Base-by-base conservation (phyloP, 2,888 invertebrate species). In the Eulithis testata region DNA sequence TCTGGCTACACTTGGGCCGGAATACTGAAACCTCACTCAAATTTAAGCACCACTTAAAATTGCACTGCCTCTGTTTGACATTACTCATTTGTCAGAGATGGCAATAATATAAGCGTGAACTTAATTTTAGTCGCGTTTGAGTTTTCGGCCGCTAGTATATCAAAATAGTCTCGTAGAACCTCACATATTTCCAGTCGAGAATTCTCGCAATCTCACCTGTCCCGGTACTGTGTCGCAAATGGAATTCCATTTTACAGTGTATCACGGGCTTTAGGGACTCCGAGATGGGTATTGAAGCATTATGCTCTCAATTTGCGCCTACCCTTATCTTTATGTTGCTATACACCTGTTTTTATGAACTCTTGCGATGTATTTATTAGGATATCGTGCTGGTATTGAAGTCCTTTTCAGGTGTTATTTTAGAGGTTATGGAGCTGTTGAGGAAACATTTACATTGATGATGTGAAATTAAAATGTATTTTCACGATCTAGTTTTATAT, bases 201-300 rank as follows among this genome's bases (percentile, higher is more conserved):
- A 59, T 55, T 27, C 52, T 44, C n/a, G 21, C 63, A 67, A 63
- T 63, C 53, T 57, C 67, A 63, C 63, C 67, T 67, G 57, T 43
- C 11, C 52, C 47, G 12, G 47, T 60, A 52, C 52, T 53, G 57
- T 59, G 62, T 54, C 50, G 55, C 63, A 63, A 63, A 58, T 67
- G 60, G 66, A 63, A 60, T 67, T 49, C 60, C 57, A 67, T 67
- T 63, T 60, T 57, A 60, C 63, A 67, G 63, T 63, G 63, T 67
- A 63, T 63, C 66, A 51, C 47, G 14, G 61, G 66, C 63, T 63
- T 66, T 57, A 60, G 66, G 64, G 36, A 45, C 52, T 45, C 11
- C 47, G 31, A 51, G 60, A 63, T 68, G 66, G 69, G 62, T 72
- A 71, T 70, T 71, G 72, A 72, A 71, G 69, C 65, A 72, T 69